Evolutionary conservation across 2,888 invertebrate species (phyloP).

Genomic region (Polymixis lichenea): DNA sequence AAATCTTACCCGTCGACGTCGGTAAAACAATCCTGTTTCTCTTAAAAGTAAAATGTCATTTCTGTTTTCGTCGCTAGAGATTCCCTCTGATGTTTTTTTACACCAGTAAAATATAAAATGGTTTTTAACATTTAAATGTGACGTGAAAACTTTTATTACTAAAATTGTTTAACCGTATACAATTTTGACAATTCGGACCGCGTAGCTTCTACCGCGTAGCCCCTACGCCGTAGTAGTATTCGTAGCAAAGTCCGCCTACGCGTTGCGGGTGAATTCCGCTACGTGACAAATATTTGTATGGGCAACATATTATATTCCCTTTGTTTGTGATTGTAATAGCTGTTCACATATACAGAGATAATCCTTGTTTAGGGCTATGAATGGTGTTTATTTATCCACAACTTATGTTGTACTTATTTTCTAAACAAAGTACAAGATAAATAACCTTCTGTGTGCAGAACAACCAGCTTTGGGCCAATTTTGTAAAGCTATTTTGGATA

Average conservation of each 20-base stretch:
- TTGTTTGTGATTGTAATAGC: slow-evolving; percentile 32
- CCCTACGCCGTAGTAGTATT: slow-evolving; percentile 44
- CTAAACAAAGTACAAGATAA: not conserved
- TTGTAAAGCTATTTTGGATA: not conserved
- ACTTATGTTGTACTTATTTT: not conserved
- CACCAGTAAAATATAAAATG: slow-evolving; percentile 1
- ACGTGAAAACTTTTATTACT: slow-evolving; percentile 5
- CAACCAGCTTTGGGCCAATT: too few relatives aligned
- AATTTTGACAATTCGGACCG: slow-evolving; percentile 5
- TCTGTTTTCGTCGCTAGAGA: slow-evolving; percentile 26
- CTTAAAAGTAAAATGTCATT: slow-evolving; percentile 34
- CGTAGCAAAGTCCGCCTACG: slow-evolving; percentile 28
- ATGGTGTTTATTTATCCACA: slow-evolving; percentile 16
- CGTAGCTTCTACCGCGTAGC: slow-evolving; percentile 30
- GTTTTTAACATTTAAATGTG: slow-evolving; percentile 4
- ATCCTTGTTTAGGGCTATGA: slow-evolving; percentile 14
- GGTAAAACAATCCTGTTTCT: slow-evolving; percentile 26
- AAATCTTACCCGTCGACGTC: slow-evolving; percentile 30
- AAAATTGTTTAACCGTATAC: slow-evolving; percentile 4
- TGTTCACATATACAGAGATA: slow-evolving; percentile 11
- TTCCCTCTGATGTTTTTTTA: not conserved
- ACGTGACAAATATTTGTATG: slow-evolving; percentile 47
- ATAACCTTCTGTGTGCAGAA: too few relatives aligned
- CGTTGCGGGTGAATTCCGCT: slow-evolving; percentile 9
- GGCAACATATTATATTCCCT: slow-evolving; percentile 17